Percentiles rank a stretch among this genome's conserved stretches.
Conservation (phyloP, 2,888 invertebrate genomes). For the Drosophila phalerata region DNA sequence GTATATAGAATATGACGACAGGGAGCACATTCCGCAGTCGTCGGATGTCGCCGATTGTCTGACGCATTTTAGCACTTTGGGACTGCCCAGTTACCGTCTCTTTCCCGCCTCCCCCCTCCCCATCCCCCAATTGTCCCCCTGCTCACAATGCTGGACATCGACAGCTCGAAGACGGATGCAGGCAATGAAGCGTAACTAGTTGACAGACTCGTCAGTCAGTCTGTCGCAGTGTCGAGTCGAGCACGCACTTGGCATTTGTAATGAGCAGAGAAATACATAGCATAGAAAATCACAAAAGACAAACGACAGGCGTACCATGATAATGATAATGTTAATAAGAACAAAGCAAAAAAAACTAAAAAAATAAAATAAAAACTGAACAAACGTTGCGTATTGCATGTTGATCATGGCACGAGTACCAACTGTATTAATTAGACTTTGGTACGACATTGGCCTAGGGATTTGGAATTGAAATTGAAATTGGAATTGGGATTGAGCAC, state of each 20-base stretch:
- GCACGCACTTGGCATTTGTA: conserved; percentile 56
- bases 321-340: conserved; percentile 71
- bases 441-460: conserved; percentile 17
- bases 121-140: too few relatives aligned
- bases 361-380: conserved; percentile 8
- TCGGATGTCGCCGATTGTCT: conserved; percentile 56
- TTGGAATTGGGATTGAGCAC: conserved; percentile 16
- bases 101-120: neutral
- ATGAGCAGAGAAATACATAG: conserved; percentile 51
- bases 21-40: conserved; percentile 62
- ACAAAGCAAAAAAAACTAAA: conserved; percentile 28
- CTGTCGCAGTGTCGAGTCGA: conserved; percentile 2
- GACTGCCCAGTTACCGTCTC: conserved; percentile 48
- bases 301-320: conserved; percentile 59
- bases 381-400: conserved; percentile 53
- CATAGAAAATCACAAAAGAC: conserved; percentile 42
- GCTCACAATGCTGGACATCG: neutral
- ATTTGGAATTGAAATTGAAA: too few relatives aligned
- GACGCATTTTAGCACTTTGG: conserved; percentile 72
- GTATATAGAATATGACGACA: conserved; percentile 67
- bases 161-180: conserved; percentile 68
- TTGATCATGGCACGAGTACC: conserved; percentile 49
- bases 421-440: conserved; percentile 26
- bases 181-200: conserved; percentile 57
- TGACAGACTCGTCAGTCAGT: conserved; percentile 43